These are phyloP conservation scores for Drosophila fulvimacula DNA, from an alignment of 2,888 invertebrate species.

Conservation along the genomic window DNA sequence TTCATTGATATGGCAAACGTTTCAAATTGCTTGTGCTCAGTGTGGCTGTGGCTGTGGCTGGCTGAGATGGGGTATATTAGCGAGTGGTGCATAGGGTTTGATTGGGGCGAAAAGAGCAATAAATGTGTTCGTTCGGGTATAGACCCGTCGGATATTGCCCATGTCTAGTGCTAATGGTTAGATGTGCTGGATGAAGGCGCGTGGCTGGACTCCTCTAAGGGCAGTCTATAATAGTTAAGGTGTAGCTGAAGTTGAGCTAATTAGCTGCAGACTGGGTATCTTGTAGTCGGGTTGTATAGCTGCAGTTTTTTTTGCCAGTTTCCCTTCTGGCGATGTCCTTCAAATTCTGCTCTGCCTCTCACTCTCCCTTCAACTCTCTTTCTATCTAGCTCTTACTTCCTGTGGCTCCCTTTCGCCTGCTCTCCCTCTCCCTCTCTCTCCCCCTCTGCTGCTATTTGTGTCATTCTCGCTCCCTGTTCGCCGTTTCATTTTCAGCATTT, in stretches of 20 bases:
- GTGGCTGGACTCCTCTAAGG: not conserved
- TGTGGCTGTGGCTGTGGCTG: not conserved
- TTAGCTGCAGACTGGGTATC: not conserved
- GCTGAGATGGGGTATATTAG: too few species aligned
- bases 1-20: conserved; percentile 11
- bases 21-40: not conserved
- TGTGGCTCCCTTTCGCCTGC: too few species aligned
- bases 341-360: not conserved
- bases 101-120: too few species aligned
- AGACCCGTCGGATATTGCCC: not conserved
- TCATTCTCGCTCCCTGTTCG: conserved; percentile 3
- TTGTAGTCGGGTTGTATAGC: not conserved
- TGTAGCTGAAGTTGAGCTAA: not conserved
- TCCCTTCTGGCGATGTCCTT: conserved; percentile 21
- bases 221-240: too few species aligned
- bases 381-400: not conserved
- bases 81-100: too few species aligned
- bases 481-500: conserved; percentile 24
- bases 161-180: not conserved
- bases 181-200: not conserved
- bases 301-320: conserved; percentile 1
- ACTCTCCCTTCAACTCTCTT: not conserved
- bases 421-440: not conserved
- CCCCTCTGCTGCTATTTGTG: not conserved
- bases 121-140: not conserved